A percentile compares a stretch with the other conserved stretches of the same genome.
phyloP scores from a whole-genome alignment of 2,888 invertebrate species.

The Limnephilus auricula region DNA sequence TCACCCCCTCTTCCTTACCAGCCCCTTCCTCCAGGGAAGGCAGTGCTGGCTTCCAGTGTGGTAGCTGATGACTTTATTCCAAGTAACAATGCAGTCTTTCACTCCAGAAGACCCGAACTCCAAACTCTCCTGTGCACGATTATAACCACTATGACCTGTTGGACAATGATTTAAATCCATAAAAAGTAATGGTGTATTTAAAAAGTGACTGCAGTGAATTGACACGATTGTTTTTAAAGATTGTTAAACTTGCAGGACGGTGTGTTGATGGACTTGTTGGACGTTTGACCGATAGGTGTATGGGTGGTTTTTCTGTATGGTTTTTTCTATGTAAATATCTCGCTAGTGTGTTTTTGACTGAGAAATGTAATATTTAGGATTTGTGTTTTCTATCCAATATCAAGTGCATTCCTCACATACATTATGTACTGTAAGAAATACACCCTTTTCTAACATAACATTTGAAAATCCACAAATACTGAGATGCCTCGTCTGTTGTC shows the following conservation, averaged over 20 bases:
- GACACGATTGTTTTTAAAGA: neutral
- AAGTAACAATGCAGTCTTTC: neutral
- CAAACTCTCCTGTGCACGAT: neutral
- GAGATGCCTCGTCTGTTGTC: neutral
- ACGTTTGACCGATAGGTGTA: neutral
- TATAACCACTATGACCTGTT: neutral
- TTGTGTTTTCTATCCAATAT: too few relatives aligned
- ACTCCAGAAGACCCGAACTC: neutral
- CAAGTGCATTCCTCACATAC: too few relatives aligned
- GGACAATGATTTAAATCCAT: neutral
- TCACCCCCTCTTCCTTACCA: slow-evolving; percentile 9
- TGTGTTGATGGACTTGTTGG: neutral
- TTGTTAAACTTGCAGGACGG: neutral
- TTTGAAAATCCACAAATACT: neutral
- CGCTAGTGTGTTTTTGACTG: neutral
- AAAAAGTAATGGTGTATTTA: too few relatives aligned
- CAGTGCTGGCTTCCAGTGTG: slow-evolving; percentile 20
- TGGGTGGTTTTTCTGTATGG: neutral
- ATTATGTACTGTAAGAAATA: neutral
- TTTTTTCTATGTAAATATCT: neutral
- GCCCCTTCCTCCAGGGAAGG: slow-evolving; percentile 8
- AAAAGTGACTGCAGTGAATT: neutral
- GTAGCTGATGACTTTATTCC: slow-evolving; percentile 15
- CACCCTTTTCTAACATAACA: neutral
- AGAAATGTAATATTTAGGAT: neutral